Evolutionary conservation across 2,888 invertebrate genomes (phyloP), one percentile per base, ranked within the genome.

Genomic region (Napeogenes sylphis): DNA sequence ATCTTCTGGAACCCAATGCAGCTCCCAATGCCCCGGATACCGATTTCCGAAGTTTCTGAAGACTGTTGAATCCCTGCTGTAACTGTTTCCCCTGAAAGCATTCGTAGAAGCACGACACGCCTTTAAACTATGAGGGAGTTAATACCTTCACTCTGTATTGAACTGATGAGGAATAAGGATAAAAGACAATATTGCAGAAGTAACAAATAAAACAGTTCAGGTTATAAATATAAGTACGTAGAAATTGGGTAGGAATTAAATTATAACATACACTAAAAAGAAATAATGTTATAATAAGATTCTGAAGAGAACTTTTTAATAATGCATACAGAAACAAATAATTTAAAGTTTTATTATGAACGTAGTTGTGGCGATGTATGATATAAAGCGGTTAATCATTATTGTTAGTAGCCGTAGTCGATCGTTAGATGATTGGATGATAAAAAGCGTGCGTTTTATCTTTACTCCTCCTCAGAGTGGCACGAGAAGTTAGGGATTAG

Each of bases 11-110:
- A 2, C 92, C 92, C 5, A 92, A 74, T 0, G 91, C 92, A 0
- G 87, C 87, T 3, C 89, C 90, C 30, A 92, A 75, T 13, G 91
- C 93, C 0, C 94, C 94, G 0, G 94, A 93, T 0, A 95, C 93
- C 0, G 95, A 94, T 68, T 94, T 92, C 72, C 93, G 92, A 10
- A 95, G 84, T 80, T 94, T 95, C 78, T 95, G 94, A 4, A 94
- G 82, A 66, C 93, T 94, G 80, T 93, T 93, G 81, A 93, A 93
- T 0, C 92, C 90, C 45, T 91, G 91, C 70, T 91, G 85, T 63
- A 91, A 68, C 71, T 85, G 90, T 65, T 90, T 91, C 56, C 87
- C 87, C 91, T 91, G 91, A 73, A 91, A 91, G 75, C 91, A 91
- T 79, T 90, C 90, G 81, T 85, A 88, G 73, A 91, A 89, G 77